Evolutionary conservation across 1,140 invertebrate genomes (phyloP).

Genomic region (Lucilia cuprina): DNA sequence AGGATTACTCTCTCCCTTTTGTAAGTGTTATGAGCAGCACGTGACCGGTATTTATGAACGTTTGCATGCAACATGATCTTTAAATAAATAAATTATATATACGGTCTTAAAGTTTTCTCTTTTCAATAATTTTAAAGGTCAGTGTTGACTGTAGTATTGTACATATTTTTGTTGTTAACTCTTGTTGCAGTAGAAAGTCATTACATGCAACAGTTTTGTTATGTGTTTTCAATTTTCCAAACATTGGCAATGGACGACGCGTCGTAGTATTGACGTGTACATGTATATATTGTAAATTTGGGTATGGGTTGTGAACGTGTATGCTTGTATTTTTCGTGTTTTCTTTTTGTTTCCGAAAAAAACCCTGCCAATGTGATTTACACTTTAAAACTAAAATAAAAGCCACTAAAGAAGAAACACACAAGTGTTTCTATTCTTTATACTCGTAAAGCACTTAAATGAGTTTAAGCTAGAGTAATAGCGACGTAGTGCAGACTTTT

Average conservation of each 20-base stretch:
- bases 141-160: not conserved
- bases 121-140: not conserved
- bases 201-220: conserved; percentile 2
- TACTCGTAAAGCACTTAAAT: not conserved
- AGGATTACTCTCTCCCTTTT: not conserved
- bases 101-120: not conserved
- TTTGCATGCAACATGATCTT: conserved; percentile 1
- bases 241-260: not conserved
- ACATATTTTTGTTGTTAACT: not conserved
- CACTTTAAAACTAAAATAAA: not conserved
- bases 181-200: not conserved
- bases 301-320: no score
- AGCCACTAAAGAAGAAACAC: not conserved
- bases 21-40: not conserved
- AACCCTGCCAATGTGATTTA: not conserved
- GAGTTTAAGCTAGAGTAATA: not conserved
- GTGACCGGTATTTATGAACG: not conserved
- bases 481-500: not conserved
- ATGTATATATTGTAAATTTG: no score
- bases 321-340: not conserved
- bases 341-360: not conserved
- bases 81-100: not conserved
- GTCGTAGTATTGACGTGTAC: no score
- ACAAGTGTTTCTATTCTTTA: not conserved
- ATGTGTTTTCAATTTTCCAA: not conserved